phyloP scores from a whole-genome alignment of 2,888 invertebrate species.

The Allacma fusca region DNA sequence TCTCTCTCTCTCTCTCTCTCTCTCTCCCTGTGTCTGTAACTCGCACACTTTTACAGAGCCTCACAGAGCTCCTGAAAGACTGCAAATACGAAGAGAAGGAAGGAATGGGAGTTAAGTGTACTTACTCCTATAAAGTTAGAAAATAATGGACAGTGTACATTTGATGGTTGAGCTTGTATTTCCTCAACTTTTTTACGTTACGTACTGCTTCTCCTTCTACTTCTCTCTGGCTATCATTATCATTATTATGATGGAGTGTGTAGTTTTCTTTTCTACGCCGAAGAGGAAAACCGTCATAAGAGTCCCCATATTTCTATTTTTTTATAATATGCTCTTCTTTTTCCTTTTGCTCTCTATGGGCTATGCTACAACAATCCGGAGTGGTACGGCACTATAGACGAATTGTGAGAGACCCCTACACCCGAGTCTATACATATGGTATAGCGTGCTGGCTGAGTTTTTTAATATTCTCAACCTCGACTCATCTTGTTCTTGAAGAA shows the following conservation, averaged over 20 bases:
- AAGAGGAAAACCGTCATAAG: constrained; percentile 25
- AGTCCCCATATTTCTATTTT: constrained; percentile 29
- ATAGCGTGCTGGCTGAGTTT: constrained; percentile 7
- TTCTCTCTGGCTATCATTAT: constrained; percentile 30
- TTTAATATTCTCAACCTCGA: constrained; percentile 27
- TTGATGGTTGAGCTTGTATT: constrained; percentile 36
- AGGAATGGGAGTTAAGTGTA: constrained; percentile 1
- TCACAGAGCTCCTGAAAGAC: too few species aligned
- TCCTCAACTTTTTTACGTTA: constrained; percentile 38
- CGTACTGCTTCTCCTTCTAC: neutral
- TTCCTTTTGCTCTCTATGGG: neutral
- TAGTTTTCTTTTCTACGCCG: constrained; percentile 41
- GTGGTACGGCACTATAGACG: too few species aligned
- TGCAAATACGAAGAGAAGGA: too few species aligned
- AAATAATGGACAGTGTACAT: constrained; percentile 39
- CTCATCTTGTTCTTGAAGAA: constrained; percentile 25
- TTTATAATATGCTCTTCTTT: neutral
- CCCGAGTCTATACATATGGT: neutral
- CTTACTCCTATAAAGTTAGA: constrained; percentile 38
- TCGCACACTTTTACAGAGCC: too few species aligned
- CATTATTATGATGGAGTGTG: constrained; percentile 41
- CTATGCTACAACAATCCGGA: too few species aligned
- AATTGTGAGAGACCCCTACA: neutral
- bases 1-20: constrained; percentile 4
- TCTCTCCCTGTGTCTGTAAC: too few species aligned